phyloP scores from a whole-genome alignment of 2,888 invertebrate species.

The Polyommatus icarus region DNA sequence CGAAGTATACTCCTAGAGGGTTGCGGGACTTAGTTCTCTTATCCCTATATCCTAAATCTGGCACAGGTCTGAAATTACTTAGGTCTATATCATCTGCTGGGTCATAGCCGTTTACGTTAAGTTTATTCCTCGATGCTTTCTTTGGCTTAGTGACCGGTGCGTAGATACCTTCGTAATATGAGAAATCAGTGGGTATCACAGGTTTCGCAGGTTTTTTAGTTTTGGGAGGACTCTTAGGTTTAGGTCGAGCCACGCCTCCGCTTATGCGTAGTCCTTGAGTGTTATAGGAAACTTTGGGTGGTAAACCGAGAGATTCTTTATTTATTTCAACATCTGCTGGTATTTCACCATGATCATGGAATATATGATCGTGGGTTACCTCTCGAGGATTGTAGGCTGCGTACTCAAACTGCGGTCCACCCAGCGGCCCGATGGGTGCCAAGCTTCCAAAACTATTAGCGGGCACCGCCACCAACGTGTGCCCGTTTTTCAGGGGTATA shows the following conservation, averaged over 20 bases:
- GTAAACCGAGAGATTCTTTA: slow-evolving; percentile 56
- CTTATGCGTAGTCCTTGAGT: slow-evolving; percentile 63
- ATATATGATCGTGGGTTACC: slow-evolving; percentile 75
- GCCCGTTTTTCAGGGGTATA: slow-evolving; percentile 57
- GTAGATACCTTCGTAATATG: slow-evolving; percentile 71
- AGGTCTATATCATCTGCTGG: slow-evolving; percentile 48
- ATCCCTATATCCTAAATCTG: slow-evolving; percentile 59
- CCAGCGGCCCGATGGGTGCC: slow-evolving; percentile 54
- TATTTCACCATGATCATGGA: slow-evolving; percentile 75
- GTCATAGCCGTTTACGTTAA: slow-evolving; percentile 46
- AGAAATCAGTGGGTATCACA: slow-evolving; percentile 52
- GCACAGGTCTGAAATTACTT: slow-evolving; percentile 57
- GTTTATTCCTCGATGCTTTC: slow-evolving; percentile 51
- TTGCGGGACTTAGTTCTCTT: slow-evolving; percentile 54
- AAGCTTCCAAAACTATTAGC: slow-evolving; percentile 54
- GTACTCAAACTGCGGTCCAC: slow-evolving; percentile 67
- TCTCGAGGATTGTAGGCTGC: slow-evolving; percentile 70
- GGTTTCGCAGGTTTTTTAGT: slow-evolving; percentile 55
- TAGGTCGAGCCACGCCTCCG: slow-evolving; percentile 49
- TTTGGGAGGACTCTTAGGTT: slow-evolving; percentile 56
- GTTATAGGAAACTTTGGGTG: slow-evolving; percentile 65
- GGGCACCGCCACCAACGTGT: slow-evolving; percentile 55
- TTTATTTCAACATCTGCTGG: slow-evolving; percentile 60
- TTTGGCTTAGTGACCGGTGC: slow-evolving; percentile 52
- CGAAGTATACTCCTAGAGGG: slow-evolving; percentile 47